These are phyloP conservation scores for Drosophila meridionalis DNA, from an alignment of 2,888 invertebrate species.

Conservation along the genomic window DNA sequence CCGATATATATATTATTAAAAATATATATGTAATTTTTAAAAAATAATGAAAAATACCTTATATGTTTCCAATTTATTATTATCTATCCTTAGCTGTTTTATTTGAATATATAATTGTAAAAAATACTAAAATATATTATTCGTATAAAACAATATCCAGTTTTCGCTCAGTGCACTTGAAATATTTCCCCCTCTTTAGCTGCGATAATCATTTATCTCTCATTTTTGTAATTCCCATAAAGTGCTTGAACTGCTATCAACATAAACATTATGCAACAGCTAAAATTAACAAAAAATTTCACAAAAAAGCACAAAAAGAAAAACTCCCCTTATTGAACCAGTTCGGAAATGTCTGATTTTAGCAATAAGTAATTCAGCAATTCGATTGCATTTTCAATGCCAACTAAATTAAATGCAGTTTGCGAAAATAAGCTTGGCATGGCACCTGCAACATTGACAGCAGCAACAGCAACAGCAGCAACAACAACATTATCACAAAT, in stretches of 20 bases:
- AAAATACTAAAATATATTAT: no score
- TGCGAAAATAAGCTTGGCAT: constrained; percentile 20
- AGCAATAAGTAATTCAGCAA: constrained; percentile 29
- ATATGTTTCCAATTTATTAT: no score
- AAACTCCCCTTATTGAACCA: constrained; percentile 34
- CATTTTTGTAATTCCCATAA: not conserved
- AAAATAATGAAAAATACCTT: no score
- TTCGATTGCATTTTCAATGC: constrained; percentile 57
- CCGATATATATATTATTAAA: no score
- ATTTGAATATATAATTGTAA: no score
- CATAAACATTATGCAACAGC: constrained; percentile 5
- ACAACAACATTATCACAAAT: constrained; percentile 49
- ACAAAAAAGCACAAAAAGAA: not conserved
- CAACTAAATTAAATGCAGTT: constrained; percentile 49
- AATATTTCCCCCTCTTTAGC: not conserved
- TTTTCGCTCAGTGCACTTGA: constrained; percentile 1
- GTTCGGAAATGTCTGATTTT: constrained; percentile 44
- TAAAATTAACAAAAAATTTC: not conserved
- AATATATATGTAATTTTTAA: no score
- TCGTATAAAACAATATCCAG: no score
- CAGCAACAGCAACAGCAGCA: constrained; percentile 20
- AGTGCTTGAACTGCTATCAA: constrained; percentile 9
- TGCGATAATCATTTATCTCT: not conserved
- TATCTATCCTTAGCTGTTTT: no score
- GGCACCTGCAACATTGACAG: constrained; percentile 33